Evolutionary conservation across 2,888 invertebrate genomes (phyloP).

Genomic region (Phortica magna): DNA sequence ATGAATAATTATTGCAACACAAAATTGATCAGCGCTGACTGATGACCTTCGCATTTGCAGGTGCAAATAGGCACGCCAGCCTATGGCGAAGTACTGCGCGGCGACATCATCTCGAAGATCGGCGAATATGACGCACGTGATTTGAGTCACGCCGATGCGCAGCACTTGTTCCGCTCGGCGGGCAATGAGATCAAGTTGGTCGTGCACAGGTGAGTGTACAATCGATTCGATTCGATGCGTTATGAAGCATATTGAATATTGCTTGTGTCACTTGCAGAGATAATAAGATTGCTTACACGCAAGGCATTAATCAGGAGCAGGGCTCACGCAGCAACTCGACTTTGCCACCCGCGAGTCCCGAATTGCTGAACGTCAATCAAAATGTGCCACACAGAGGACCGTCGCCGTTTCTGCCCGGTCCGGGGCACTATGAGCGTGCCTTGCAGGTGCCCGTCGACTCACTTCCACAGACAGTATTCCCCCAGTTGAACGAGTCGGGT

Average conservation of each 20-base stretch:
- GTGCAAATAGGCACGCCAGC: slow-evolving; percentile 92
- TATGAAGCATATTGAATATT: slow-evolving; percentile 17
- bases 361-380: slow-evolving; percentile 51
- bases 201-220: slow-evolving; percentile 85
- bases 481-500: slow-evolving; percentile 77
- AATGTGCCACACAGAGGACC: slow-evolving; percentile 79
- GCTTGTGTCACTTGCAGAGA: slow-evolving; percentile 65
- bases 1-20: neutral
- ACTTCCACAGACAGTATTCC: slow-evolving; percentile 80
- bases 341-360: slow-evolving; percentile 68
- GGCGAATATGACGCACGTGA: slow-evolving; percentile 93
- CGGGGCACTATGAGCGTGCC: slow-evolving; percentile 77
- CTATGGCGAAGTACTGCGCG: slow-evolving; percentile 90
- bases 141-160: slow-evolving; percentile 93
- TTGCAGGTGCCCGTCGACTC: slow-evolving; percentile 75
- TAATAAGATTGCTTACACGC: slow-evolving; percentile 77
- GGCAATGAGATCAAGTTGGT: slow-evolving; percentile 88
- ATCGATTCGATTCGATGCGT: neutral
- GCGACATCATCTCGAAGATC: slow-evolving; percentile 94
- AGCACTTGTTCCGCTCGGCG: slow-evolving; percentile 90
- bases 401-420: slow-evolving; percentile 81
- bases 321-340: slow-evolving; percentile 79
- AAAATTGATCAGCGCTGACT: neutral
- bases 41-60: slow-evolving; percentile 78
- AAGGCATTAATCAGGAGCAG: slow-evolving; percentile 77